A percentile compares a stretch with the other conserved stretches of the same genome.
phyloP scores from a whole-genome alignment of 1,140 invertebrate genomes.

The Diachasma alloeum region DNA sequence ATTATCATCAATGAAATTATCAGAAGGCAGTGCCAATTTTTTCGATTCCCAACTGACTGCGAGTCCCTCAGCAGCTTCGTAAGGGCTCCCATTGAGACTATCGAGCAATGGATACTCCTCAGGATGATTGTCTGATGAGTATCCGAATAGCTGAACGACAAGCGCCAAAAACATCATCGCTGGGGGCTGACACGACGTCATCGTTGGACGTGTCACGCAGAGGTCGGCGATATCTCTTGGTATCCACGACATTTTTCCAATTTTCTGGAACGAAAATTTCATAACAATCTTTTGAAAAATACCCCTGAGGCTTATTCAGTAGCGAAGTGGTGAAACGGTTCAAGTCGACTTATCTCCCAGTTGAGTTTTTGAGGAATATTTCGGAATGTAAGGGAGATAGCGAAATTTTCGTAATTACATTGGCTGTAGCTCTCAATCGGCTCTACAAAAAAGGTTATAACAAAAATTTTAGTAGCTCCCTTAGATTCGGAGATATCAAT shows the following conservation, averaged over 20 bases:
- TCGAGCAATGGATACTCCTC: background rate
- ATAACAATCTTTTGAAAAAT: too few species aligned
- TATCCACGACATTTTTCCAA: slow-evolving; percentile 65
- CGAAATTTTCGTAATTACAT: too few species aligned
- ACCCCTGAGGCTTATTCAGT: too few species aligned
- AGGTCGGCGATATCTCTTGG: slow-evolving; percentile 67
- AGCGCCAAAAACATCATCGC: slow-evolving; percentile 69
- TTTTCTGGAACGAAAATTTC: background rate
- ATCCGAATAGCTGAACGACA: slow-evolving; percentile 67
- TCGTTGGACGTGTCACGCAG: slow-evolving; percentile 63
- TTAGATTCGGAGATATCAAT: too few species aligned
- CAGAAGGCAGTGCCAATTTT: background rate
- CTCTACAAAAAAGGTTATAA: too few species aligned
- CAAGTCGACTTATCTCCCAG: too few species aligned
- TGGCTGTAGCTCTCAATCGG: too few species aligned
- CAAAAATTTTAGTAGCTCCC: too few species aligned
- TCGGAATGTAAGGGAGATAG: too few species aligned
- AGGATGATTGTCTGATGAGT: slow-evolving; percentile 55
- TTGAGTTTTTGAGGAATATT: too few species aligned
- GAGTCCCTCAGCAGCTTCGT: background rate
- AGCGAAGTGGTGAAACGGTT: too few species aligned
- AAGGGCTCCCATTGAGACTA: background rate
- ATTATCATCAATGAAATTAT: too few species aligned
- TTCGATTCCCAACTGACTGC: background rate
- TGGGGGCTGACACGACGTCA: slow-evolving; percentile 68